Evolutionary conservation across 2,113 vertebrate species (phyloP).

Genomic region (Leucopternis melanops): DNA sequence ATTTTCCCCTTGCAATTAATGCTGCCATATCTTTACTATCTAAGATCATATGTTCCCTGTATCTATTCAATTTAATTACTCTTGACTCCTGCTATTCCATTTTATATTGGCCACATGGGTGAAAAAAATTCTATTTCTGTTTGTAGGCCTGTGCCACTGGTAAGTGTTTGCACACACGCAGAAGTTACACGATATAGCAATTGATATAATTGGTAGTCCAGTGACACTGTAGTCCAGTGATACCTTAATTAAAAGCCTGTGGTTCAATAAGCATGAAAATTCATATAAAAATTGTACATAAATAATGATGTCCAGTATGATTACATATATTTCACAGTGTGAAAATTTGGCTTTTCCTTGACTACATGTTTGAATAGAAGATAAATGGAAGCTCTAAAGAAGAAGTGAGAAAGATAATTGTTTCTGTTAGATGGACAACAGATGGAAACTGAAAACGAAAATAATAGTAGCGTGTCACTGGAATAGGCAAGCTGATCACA

Average conservation of each 20-base stretch:
- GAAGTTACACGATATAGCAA: rapidly evolving
- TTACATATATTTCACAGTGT: not conserved
- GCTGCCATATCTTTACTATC: not conserved
- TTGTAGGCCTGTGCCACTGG: not conserved
- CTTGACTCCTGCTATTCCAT: not conserved
- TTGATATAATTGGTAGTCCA: not conserved
- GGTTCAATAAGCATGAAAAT: not conserved
- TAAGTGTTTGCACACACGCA: not conserved
- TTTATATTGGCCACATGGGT: not conserved
- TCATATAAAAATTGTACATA: not conserved
- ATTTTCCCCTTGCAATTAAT: not conserved
- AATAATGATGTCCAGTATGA: not conserved
- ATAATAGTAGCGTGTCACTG: not conserved
- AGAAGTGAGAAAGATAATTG: not conserved
- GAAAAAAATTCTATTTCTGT: not conserved
- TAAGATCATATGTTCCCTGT: not conserved
- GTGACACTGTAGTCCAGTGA: not conserved
- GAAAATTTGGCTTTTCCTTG: not conserved
- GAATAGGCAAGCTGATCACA: not conserved
- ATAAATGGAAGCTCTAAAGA: not conserved
- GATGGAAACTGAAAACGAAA: not conserved
- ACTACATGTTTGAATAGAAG: not conserved
- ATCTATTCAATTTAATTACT: not conserved
- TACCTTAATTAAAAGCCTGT: not conserved
- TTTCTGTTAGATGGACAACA: not conserved